Base-by-base conservation (phyloP, 2,113 vertebrate genomes). In the Furnarius figulus region DNA sequence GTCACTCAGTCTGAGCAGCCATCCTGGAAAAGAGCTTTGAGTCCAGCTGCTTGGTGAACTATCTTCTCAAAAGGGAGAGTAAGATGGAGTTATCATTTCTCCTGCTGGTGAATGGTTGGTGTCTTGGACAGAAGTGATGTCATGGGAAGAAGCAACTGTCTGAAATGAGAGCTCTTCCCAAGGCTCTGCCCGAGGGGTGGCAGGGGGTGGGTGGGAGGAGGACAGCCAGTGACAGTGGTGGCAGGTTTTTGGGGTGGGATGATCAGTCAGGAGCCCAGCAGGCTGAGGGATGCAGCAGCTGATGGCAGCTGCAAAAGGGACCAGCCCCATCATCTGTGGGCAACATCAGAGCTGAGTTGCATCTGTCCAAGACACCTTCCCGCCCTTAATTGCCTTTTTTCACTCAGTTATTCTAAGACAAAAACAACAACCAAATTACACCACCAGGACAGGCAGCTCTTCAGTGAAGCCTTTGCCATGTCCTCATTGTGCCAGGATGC, bases 31-130 rank as follows among this genome's bases (percentile, higher is more conserved):
- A 96, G 97, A 97, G 97, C 97, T 98, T 97, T 96, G 91, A 78
- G 97, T 97, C 96, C 95, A 88, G 68, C 77, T 93, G 83, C 95
- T 90, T 76, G 78, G 86, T 65, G 72, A 92, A 90, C 42, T 93
- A 89, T 96, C 82, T 95, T 96, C 86, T 96, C 92, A 95, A 96
- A 96, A 97, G 97, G 97, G 98, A 98, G 97, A 98, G 98, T 97
- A 96, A 97, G 91, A 84, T 74, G 27, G 85, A 96, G 93, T 74
- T 31, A 63, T 78, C 76, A 1, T 2, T 81, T 37, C 50, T 79
- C 66, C 84, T 92, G 65, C 52, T 67, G 56, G 62, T 4, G 2
- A 82, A 31, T 1, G 28, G 55, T 33, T 23, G 78, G 63, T 93
- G 68, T 79, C 83, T 92, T 78, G 80, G 82, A 75, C 73, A 96